Conservation (phyloP, 2,797 vertebrate species). For the Danio albolineatus region DNA sequence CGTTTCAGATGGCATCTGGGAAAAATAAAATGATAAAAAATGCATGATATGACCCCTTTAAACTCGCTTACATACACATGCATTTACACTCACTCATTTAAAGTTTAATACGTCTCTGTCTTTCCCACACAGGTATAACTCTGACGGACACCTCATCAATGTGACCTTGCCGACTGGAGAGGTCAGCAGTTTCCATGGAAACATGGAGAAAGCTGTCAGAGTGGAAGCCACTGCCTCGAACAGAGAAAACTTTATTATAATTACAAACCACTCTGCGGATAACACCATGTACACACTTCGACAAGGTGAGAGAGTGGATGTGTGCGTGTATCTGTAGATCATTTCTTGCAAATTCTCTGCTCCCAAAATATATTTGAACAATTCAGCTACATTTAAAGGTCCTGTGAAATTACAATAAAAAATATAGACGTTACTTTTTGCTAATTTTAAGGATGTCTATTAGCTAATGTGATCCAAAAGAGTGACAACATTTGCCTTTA, state of each 20-base stretch:
- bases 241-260: conserved; percentile 58
- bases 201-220: conserved; percentile 82
- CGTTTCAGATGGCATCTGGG: not conserved
- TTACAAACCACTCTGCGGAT: conserved; percentile 55
- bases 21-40: conserved; percentile 16
- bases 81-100: conserved; percentile 20
- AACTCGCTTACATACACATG: conserved; percentile 1
- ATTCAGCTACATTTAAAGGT: not conserved
- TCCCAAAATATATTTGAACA: not conserved
- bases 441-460: too few species aligned
- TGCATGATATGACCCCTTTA: conserved; percentile 13
- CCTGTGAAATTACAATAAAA: not conserved
- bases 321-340: not conserved
- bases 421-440: too few species aligned
- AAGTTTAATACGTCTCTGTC: conserved; percentile 9
- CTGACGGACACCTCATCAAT: conserved; percentile 86
- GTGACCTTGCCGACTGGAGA: conserved; percentile 88
- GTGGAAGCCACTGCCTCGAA: conserved; percentile 80
- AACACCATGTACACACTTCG: conserved; percentile 55
- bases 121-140: conserved; percentile 78
- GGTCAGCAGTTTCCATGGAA: conserved; percentile 86
- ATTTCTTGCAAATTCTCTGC: not conserved
- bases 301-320: conserved; percentile 31
- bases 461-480: too few species aligned
- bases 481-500: too few species aligned